Percentiles rank a stretch among this genome's conserved stretches.
These are phyloP conservation scores for Drosophila tanythrix DNA, from an alignment of 2,888 invertebrate genomes.

Conservation along the genomic window DNA sequence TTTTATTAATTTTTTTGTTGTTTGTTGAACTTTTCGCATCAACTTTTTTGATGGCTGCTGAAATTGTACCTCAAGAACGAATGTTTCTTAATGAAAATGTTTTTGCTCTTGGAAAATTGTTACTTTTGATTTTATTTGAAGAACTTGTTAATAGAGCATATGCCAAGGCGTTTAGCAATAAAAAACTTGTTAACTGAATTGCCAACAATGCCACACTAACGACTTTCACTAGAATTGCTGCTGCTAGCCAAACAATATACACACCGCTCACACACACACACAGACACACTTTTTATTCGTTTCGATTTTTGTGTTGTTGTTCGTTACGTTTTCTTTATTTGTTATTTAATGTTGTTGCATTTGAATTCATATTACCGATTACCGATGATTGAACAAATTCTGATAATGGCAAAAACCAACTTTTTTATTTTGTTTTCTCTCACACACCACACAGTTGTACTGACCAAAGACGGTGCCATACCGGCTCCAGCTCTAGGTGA, in stretches of 20 bases:
- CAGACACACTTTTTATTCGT: slow-evolving; percentile 14
- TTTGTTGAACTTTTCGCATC: slow-evolving; percentile 69
- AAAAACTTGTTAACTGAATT: slow-evolving; percentile 66
- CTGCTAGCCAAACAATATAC: slow-evolving; percentile 56
- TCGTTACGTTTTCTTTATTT: slow-evolving; percentile 42
- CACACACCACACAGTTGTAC: slow-evolving; percentile 81
- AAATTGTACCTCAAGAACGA: slow-evolving; percentile 59
- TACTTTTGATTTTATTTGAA: slow-evolving; percentile 52
- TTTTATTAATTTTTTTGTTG: slow-evolving; percentile 17
- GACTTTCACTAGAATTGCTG: slow-evolving; percentile 56
- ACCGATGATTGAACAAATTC: slow-evolving; percentile 34
- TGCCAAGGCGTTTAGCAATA: slow-evolving; percentile 59
- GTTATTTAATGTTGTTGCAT: slow-evolving; percentile 43
- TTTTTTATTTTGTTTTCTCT: slow-evolving; percentile 68
- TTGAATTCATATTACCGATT: slow-evolving; percentile 28
- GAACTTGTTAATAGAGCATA: slow-evolving; percentile 53
- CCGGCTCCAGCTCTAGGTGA: slow-evolving; percentile 86
- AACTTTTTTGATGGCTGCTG: slow-evolving; percentile 62
- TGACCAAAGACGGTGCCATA: slow-evolving; percentile 85
- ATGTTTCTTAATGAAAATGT: slow-evolving; percentile 77
- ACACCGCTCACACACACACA: slow-evolving; percentile 9
- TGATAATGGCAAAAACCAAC: slow-evolving; percentile 46
- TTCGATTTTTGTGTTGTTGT: slow-evolving; percentile 33
- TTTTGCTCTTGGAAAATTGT: slow-evolving; percentile 47
- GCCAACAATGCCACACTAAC: slow-evolving; percentile 56